phyloP scores from a whole-genome alignment of 2,888 invertebrate genomes.

The Diaphora mendica region DNA sequence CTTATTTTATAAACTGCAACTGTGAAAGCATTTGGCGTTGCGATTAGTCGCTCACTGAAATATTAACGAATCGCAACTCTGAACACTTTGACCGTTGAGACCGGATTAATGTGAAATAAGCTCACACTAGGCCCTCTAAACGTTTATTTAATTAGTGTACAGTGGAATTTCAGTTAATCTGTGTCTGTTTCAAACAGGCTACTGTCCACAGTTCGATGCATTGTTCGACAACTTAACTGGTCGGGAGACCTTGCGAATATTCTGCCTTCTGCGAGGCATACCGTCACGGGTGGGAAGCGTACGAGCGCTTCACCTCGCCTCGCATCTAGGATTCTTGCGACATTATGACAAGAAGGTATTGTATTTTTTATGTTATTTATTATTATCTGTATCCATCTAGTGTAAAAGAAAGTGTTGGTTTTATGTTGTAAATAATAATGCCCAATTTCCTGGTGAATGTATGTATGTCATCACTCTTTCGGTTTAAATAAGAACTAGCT shows the following conservation, averaged over 20 bases:
- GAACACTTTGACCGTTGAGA: no score
- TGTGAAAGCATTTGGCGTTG: no score
- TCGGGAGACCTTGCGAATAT: slow-evolving; percentile 89
- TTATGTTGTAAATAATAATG: not conserved
- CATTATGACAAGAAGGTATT: slow-evolving; percentile 87
- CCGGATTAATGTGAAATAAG: no score
- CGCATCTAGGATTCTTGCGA: slow-evolving; percentile 85
- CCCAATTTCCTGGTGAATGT: no score
- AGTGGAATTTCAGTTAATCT: not conserved
- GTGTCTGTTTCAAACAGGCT: slow-evolving; percentile 75
- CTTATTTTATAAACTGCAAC: no score
- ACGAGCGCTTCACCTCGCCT: slow-evolving; percentile 81
- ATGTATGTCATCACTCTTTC: not conserved
- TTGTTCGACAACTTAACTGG: slow-evolving; percentile 90
- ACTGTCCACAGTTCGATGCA: slow-evolving; percentile 92
- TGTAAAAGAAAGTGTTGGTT: not conserved
- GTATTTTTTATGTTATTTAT: no score
- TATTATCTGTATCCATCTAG: not conserved
- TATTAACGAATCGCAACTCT: no score
- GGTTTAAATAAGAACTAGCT: no score
- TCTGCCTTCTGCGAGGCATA: slow-evolving; percentile 89
- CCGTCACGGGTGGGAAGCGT: slow-evolving; percentile 76
- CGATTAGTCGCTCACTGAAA: no score
- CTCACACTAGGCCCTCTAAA: not conserved
- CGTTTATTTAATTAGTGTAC: not conserved